Evolutionary conservation across 1,140 invertebrate species (phyloP).

Genomic region (Microplitis demolitor): DNA sequence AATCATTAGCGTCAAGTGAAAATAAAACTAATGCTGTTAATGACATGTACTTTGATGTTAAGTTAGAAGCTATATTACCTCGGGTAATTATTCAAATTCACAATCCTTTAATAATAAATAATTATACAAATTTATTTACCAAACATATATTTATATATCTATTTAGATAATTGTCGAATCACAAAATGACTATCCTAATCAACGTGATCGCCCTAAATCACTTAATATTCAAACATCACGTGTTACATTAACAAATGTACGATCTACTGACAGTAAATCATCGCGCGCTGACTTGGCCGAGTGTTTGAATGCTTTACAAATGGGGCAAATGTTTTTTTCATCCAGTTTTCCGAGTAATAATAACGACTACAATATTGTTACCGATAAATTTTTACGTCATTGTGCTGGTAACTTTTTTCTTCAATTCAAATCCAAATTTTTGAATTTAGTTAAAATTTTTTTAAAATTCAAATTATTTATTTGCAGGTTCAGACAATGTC

Average conservation of each 20-base stretch:
- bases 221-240: conserved; percentile 83
- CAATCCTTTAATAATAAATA: too few species aligned
- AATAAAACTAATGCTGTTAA: conserved; percentile 51
- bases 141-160: conserved; percentile 43
- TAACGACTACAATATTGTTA: conserved; percentile 71
- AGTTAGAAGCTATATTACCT: conserved; percentile 89
- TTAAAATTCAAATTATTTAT: background rate
- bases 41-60: conserved; percentile 81
- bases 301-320: conserved; percentile 74
- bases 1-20: conserved; percentile 68
- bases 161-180: conserved; percentile 75
- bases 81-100: conserved; percentile 66
- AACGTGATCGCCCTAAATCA: conserved; percentile 80
- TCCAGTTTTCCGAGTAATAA: conserved; percentile 73
- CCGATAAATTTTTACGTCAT: conserved; percentile 77
- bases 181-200: conserved; percentile 70
- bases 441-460: conserved; percentile 26
- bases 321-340: conserved; percentile 75
- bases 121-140: conserved; percentile 27
- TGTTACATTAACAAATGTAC: conserved; percentile 79
- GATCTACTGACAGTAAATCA: conserved; percentile 68
- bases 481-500: conserved; percentile 63
- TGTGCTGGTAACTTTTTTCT: conserved; percentile 62
- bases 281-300: conserved; percentile 75
- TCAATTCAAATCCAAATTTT: too few species aligned